Percentiles rank a stretch among this genome's conserved stretches.
These are phyloP conservation scores for Anarrhichthys ocellatus DNA, from an alignment of 2,113 vertebrate genomes.

Conservation along the genomic window DNA sequence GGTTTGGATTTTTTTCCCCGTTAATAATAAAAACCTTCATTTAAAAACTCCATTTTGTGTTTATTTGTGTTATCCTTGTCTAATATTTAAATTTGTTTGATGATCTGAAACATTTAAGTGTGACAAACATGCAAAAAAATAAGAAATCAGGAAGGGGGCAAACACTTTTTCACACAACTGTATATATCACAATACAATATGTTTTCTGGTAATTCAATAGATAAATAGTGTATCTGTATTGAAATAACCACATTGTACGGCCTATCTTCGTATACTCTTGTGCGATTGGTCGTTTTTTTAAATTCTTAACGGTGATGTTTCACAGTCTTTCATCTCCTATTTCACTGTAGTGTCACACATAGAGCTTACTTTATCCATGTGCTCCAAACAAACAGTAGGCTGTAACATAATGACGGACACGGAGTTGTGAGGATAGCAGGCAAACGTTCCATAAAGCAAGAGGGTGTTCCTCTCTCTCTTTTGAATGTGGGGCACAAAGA, in stretches of 20 bases:
- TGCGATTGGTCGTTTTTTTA: background rate
- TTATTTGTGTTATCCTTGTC: too few species aligned
- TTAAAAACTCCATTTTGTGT: too few species aligned
- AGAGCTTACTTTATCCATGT: constrained; percentile 14
- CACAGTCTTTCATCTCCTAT: constrained; percentile 20
- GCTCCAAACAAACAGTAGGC: constrained; percentile 30
- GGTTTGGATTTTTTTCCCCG: too few species aligned
- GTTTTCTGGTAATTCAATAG: background rate
- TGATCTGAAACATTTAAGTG: too few species aligned
- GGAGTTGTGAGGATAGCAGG: constrained; percentile 24
- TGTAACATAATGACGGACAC: constrained; percentile 25
- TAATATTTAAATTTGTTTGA: too few species aligned
- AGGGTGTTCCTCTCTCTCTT: constrained; percentile 47
- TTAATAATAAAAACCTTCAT: too few species aligned
- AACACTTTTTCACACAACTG: too few species aligned
- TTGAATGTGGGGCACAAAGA: constrained; percentile 76
- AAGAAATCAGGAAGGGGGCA: too few species aligned
- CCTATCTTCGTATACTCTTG: too few species aligned
- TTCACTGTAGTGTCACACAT: constrained; percentile 15
- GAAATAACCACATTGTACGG: too few species aligned
- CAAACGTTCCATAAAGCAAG: constrained; percentile 46
- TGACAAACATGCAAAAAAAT: too few species aligned
- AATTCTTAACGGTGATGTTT: constrained; percentile 1
- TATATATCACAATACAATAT: background rate
- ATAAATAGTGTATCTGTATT: background rate